A percentile compares a stretch with the other conserved stretches of the same genome.
These are phyloP conservation scores for Engraulis encrasicolus DNA, from an alignment of 2,113 vertebrate genomes.

Conservation along the genomic window DNA sequence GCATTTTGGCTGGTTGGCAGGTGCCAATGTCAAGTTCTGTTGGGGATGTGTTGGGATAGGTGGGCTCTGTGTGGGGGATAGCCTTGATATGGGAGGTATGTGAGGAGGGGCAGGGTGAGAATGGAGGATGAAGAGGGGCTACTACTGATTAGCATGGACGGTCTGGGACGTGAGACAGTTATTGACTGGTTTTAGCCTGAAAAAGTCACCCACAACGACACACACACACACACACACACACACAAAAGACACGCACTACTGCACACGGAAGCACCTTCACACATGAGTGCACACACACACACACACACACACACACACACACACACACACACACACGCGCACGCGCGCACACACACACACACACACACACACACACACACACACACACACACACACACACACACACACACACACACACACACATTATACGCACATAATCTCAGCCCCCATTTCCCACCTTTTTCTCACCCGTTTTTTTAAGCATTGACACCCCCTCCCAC, in stretches of 20 bases:
- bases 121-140: background rate
- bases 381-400: background rate
- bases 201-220: background rate
- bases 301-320: background rate
- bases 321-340: background rate
- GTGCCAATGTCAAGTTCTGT: too few species aligned
- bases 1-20: too few species aligned
- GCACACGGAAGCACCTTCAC: background rate
- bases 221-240: background rate
- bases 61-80: too few species aligned
- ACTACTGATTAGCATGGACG: constrained; percentile 34
- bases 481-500: background rate
- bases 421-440: background rate
- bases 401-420: constrained; percentile 17
- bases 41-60: background rate
- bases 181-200: constrained; percentile 36
- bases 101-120: background rate
- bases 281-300: background rate
- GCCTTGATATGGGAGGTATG: background rate
- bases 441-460: background rate
- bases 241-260: background rate
- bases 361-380: background rate
- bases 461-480: background rate
- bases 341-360: background rate
- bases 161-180: constrained; percentile 40